phyloP scores from a whole-genome alignment of 2,888 invertebrate genomes.

The Shargacucullia verbasci region DNA sequence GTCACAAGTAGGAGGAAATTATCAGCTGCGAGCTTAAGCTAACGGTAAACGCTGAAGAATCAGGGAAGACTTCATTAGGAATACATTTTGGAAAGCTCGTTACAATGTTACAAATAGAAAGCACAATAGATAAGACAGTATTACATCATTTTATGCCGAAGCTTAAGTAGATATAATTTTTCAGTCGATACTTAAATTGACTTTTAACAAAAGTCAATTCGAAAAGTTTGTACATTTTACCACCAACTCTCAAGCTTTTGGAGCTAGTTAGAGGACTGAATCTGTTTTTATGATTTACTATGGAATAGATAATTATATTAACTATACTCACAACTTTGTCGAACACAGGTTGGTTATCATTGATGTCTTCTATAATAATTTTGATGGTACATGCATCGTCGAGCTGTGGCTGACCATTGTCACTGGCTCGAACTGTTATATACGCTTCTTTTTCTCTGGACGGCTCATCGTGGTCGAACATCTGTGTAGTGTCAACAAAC shows the following conservation, averaged over 20 bases:
- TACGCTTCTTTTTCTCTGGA: constrained; percentile 94
- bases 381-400: constrained; percentile 98
- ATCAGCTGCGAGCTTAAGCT: constrained; percentile 47
- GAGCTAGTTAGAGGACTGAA: not conserved
- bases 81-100: constrained; percentile 32
- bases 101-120: constrained; percentile 21
- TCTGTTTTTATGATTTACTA: not conserved
- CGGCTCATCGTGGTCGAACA: constrained; percentile 97
- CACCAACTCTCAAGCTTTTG: not conserved
- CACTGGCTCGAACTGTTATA: constrained; percentile 96
- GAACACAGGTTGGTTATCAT: constrained; percentile 96
- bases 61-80: constrained; percentile 27
- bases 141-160: not conserved
- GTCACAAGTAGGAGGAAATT: constrained; percentile 57
- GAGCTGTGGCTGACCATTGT: constrained; percentile 96
- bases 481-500: constrained; percentile 75
- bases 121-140: constrained; percentile 11
- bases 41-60: constrained; percentile 31
- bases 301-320: constrained; percentile 1
- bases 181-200: not conserved
- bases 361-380: constrained; percentile 96
- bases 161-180: not conserved
- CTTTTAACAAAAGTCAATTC: not conserved
- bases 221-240: not conserved
- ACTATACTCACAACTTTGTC: constrained; percentile 92